Conservation (phyloP, 2,113 vertebrate species). For the Mesocricetus auratus region DNA sequence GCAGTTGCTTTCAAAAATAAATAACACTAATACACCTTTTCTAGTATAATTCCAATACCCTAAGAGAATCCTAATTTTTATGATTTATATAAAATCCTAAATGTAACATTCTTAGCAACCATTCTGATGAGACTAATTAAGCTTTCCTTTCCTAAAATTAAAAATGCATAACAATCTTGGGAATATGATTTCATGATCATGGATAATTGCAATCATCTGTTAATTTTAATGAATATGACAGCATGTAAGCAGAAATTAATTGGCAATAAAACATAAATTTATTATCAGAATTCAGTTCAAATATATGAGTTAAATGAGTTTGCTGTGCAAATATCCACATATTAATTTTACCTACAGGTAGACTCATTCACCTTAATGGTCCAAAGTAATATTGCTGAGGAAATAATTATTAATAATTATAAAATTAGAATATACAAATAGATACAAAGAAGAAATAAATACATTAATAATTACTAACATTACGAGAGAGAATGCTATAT, state of each 20-base stretch:
- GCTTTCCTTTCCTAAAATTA: slow-evolving; percentile 81
- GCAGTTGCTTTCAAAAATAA: background rate
- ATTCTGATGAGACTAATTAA: slow-evolving; percentile 82
- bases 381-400: background rate
- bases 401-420: background rate
- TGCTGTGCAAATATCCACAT: slow-evolving; percentile 67
- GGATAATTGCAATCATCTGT: slow-evolving; percentile 76
- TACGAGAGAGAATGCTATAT: background rate
- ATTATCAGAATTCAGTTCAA: slow-evolving; percentile 80
- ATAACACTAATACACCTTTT: background rate
- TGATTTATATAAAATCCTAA: slow-evolving; percentile 75
- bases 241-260: slow-evolving; percentile 79
- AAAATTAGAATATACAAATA: slow-evolving; percentile 19
- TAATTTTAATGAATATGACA: slow-evolving; percentile 83
- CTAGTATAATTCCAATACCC: slow-evolving; percentile 60
- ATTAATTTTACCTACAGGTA: slow-evolving; percentile 45
- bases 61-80: slow-evolving; percentile 72
- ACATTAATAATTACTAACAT: background rate
- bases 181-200: slow-evolving; percentile 78
- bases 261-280: slow-evolving; percentile 80
- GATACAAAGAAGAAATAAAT: background rate
- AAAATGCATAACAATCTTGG: slow-evolving; percentile 63
- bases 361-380: background rate
- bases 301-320: slow-evolving; percentile 78
- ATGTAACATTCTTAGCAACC: slow-evolving; percentile 77